Conservation (phyloP, 1,140 invertebrate species). For the Lasaia peninsularis region DNA sequence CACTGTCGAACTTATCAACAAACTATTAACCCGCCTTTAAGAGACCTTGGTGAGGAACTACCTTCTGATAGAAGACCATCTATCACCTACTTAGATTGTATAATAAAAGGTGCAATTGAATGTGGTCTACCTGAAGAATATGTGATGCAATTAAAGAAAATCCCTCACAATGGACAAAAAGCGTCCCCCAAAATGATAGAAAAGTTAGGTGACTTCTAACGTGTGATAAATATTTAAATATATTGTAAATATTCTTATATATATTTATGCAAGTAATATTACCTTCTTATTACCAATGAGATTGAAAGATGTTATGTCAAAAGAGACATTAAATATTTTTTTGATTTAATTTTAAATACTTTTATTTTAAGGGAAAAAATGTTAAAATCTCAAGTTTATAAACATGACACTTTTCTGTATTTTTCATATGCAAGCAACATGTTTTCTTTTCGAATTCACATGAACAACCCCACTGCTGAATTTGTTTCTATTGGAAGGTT, state of each 20-base stretch:
- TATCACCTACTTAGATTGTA: constrained; percentile 81
- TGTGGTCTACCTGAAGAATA: constrained; percentile 78
- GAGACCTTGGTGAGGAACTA: constrained; percentile 61
- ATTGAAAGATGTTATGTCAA: constrained; percentile 4
- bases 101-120: constrained; percentile 83
- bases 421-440: constrained; percentile 69
- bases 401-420: constrained; percentile 50
- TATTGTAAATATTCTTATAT: constrained; percentile 3
- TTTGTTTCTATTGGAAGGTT: constrained; percentile 55
- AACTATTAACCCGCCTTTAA: constrained; percentile 60
- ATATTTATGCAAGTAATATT: not conserved
- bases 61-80: constrained; percentile 82
- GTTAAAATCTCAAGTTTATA: constrained; percentile 18
- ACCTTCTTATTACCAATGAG: not conserved
- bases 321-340: constrained; percentile 14
- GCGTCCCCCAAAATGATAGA: not conserved
- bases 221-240: constrained; percentile 10
- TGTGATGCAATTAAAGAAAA: constrained; percentile 52
- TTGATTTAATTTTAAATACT: not conserved
- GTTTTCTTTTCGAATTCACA: constrained; percentile 58
- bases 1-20: constrained; percentile 84
- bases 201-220: not conserved
- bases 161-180: constrained; percentile 52
- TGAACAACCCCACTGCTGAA: constrained; percentile 59
- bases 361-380: constrained; percentile 33